phyloP scores from a whole-genome alignment of 2,113 vertebrate species.

The Protomyctophum bolini region DNA sequence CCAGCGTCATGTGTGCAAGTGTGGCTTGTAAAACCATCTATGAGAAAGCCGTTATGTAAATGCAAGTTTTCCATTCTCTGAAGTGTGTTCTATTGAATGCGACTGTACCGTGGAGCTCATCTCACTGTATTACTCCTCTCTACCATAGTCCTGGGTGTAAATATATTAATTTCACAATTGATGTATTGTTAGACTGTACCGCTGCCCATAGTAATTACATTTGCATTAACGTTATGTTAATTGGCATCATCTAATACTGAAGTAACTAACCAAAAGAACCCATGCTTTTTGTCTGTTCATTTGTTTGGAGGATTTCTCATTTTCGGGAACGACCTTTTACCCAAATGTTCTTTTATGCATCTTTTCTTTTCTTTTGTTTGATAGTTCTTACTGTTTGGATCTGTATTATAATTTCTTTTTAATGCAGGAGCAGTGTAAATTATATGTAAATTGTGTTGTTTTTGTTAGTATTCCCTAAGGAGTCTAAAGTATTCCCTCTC shows the following conservation, averaged over 20 bases:
- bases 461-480: constrained; percentile 31
- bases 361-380: constrained; percentile 29
- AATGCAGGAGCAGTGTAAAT: constrained; percentile 47
- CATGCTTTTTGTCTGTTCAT: neutral
- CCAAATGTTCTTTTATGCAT: constrained; percentile 20
- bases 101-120: constrained; percentile 30
- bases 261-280: constrained; percentile 10
- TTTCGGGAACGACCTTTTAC: constrained; percentile 1
- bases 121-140: constrained; percentile 22
- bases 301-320: neutral
- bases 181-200: constrained; percentile 25
- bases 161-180: constrained; percentile 51
- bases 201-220: constrained; percentile 27
- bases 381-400: constrained; percentile 26
- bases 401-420: constrained; percentile 19
- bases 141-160: constrained; percentile 45
- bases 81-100: constrained; percentile 36
- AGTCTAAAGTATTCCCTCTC: constrained; percentile 37
- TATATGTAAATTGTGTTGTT: constrained; percentile 59
- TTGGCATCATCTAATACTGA: constrained; percentile 18
- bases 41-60: constrained; percentile 20
- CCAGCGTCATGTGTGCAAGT: constrained; percentile 29
- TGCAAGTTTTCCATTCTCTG: constrained; percentile 9
- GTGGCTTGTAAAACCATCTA: constrained; percentile 44
- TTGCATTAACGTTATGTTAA: constrained; percentile 21